Conservation (phyloP, 2,113 vertebrate species). For the Burhinus bistriatus region DNA sequence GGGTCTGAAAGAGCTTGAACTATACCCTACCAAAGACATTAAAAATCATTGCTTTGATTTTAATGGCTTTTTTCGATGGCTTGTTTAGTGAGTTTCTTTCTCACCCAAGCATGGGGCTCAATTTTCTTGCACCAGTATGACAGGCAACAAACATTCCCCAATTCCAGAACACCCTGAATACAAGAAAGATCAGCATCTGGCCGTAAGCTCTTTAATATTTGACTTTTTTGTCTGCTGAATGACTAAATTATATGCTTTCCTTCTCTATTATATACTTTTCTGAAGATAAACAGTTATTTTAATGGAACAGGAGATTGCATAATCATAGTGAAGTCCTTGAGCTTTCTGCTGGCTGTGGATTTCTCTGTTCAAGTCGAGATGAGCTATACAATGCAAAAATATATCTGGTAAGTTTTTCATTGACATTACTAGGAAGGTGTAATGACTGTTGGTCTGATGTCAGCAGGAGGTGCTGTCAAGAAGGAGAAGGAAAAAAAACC, state of each 20-base stretch:
- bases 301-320: not conserved
- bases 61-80: not conserved
- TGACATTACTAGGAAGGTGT: slow-evolving; percentile 51
- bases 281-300: slow-evolving; percentile 28
- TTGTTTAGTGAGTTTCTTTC: not conserved
- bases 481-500: not conserved
- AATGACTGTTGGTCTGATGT: slow-evolving; percentile 47
- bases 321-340: not conserved
- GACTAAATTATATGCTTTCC: not conserved
- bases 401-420: slow-evolving; percentile 29
- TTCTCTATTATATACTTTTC: not conserved
- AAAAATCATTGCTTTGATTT: not conserved
- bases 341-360: slow-evolving; percentile 3
- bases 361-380: slow-evolving; percentile 37
- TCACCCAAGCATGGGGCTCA: not conserved
- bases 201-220: not conserved
- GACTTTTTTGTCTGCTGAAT: not conserved
- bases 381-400: slow-evolving; percentile 37
- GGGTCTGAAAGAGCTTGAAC: not conserved
- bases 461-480: slow-evolving; percentile 62
- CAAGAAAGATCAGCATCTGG: not conserved
- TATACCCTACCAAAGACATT: not conserved
- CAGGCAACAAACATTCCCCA: not conserved
- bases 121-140: not conserved
- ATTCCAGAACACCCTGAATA: not conserved